Evolutionary conservation across 2,797 vertebrate genomes (phyloP).

Genomic region (Macroramphosus scolopax): DNA sequence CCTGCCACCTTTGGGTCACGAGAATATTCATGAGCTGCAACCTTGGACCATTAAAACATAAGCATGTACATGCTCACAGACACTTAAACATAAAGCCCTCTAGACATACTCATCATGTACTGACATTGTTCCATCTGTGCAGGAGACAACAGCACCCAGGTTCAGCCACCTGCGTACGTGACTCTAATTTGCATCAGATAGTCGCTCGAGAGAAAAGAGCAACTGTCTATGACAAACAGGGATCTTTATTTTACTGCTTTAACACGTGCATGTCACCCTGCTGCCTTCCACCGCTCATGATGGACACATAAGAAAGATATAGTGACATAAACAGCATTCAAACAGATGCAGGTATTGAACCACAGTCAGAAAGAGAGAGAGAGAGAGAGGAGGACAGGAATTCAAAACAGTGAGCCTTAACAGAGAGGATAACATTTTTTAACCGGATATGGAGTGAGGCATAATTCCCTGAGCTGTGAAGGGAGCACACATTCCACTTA

Average conservation of each 20-base stretch:
- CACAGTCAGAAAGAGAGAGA: constrained; percentile 13
- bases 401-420: constrained; percentile 1
- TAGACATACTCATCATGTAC: constrained; percentile 34
- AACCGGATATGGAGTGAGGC: constrained; percentile 12
- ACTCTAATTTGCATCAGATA: constrained; percentile 49
- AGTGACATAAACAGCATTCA: constrained; percentile 18
- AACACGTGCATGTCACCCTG: constrained; percentile 11
- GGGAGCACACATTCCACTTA: constrained; percentile 35
- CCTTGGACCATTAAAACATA: constrained; percentile 22
- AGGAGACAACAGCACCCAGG: constrained; percentile 16
- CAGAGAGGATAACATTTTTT: constrained; percentile 7
- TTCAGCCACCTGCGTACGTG: constrained; percentile 26
- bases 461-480: constrained; percentile 31
- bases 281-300: constrained; percentile 15
- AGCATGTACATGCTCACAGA: constrained; percentile 18
- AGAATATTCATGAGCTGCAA: constrained; percentile 32
- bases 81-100: constrained; percentile 30
- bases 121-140: constrained; percentile 45
- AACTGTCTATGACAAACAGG: constrained; percentile 50
- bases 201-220: too few species aligned
- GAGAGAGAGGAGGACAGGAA: constrained; percentile 2
- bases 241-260: constrained; percentile 54
- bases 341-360: constrained; percentile 3
- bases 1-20: constrained; percentile 15
- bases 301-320: constrained; percentile 27